phyloP scores from a whole-genome alignment of 1,140 invertebrate species.

The Sarcophaga peregrina region DNA sequence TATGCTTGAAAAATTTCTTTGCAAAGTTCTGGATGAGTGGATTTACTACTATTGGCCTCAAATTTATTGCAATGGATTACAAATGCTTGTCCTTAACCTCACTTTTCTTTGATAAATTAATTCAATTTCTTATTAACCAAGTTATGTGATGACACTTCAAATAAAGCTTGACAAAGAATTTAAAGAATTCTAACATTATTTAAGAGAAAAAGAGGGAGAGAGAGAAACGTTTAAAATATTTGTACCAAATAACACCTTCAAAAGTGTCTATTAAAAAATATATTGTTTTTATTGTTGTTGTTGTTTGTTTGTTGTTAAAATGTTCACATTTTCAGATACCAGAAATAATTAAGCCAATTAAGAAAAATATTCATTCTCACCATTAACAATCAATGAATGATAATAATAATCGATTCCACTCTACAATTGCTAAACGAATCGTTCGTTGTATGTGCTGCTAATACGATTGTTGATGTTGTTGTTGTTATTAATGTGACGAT shows the following conservation, averaged over 20 bases:
- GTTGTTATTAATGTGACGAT: not conserved
- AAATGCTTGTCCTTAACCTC: too few species aligned
- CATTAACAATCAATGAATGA: not conserved
- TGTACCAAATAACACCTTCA: conserved; percentile 20
- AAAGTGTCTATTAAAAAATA: conserved; percentile 7
- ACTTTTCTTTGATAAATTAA: not conserved
- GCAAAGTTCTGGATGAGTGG: too few species aligned
- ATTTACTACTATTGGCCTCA: too few species aligned
- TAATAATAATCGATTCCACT: conserved; percentile 38
- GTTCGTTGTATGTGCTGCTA: too few species aligned
- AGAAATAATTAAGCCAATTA: conserved; percentile 40
- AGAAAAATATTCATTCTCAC: conserved; percentile 38
- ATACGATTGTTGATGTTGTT: too few species aligned
- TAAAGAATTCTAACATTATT: not conserved
- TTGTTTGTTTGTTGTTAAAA: not conserved
- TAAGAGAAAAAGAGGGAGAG: not conserved
- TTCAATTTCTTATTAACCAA: too few species aligned
- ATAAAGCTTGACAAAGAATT: not conserved
- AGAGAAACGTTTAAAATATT: not conserved
- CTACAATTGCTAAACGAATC: not conserved
- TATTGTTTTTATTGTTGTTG: not conserved
- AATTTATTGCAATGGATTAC: too few species aligned
- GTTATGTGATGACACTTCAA: too few species aligned
- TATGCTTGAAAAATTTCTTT: too few species aligned
- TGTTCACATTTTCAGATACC: conserved; percentile 26